A percentile compares a stretch with the other conserved stretches of the same genome.
These are phyloP conservation scores for Aleiodes sp. DNA, from an alignment of 1,140 invertebrate genomes.

Conservation along the genomic window DNA sequence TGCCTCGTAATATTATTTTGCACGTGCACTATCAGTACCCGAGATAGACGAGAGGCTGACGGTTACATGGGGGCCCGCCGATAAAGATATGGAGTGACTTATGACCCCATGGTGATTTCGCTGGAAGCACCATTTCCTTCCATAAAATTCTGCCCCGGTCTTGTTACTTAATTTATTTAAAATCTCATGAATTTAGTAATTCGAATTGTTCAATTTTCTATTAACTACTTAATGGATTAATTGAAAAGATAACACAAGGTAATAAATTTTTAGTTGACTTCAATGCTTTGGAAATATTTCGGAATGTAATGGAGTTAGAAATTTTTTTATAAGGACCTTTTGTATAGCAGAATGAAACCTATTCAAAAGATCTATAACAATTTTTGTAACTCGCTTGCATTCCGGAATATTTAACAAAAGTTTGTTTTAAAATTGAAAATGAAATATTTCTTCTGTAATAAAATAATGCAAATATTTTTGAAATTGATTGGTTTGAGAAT, in stretches of 20 bases:
- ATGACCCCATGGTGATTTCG: slow-evolving; percentile 57
- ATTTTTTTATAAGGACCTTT: neutral
- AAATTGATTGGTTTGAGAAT: too few relatives aligned
- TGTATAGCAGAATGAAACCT: too few relatives aligned
- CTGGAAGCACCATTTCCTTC: slow-evolving; percentile 46
- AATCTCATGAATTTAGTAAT: slow-evolving; percentile 41
- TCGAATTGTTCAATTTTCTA: neutral
- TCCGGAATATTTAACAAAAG: too few relatives aligned
- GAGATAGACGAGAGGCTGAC: slow-evolving; percentile 42
- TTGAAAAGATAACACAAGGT: neutral
- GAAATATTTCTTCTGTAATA: too few relatives aligned
- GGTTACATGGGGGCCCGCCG: slow-evolving; percentile 49
- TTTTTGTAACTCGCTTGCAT: too few relatives aligned
- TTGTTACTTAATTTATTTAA: neutral
- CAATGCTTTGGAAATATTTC: neutral
- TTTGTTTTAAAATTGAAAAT: too few relatives aligned
- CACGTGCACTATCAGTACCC: slow-evolving; percentile 54
- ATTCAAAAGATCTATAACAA: too few relatives aligned
- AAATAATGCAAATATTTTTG: too few relatives aligned
- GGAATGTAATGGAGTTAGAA: neutral
- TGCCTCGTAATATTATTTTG: slow-evolving; percentile 56
- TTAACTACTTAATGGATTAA: neutral
- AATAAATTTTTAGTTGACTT: too few relatives aligned
- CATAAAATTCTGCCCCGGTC: slow-evolving; percentile 34
- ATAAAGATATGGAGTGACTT: slow-evolving; percentile 59